phyloP scores from a whole-genome alignment of 1,140 invertebrate genomes.

The Conus ventricosus region DNA sequence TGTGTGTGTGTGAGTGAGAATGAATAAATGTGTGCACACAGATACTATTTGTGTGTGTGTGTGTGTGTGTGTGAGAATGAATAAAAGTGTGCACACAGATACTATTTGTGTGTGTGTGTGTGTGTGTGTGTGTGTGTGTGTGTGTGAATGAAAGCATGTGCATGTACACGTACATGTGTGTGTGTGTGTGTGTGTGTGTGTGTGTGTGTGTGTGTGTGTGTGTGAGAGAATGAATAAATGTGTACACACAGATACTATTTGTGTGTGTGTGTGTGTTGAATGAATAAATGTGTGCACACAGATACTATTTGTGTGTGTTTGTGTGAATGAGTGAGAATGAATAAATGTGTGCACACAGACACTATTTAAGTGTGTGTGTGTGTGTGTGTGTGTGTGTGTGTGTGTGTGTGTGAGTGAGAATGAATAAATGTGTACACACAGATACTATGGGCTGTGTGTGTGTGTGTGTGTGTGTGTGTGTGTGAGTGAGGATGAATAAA shows the following conservation, averaged over 20 bases:
- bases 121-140: not conserved
- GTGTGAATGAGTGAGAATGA: slow-evolving; percentile 1
- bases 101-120: not conserved
- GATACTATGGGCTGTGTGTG: not conserved
- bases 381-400: not conserved
- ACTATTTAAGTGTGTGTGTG: too few species aligned
- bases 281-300: too few species aligned
- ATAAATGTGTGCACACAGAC: not conserved
- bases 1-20: not conserved
- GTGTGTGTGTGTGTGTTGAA: not conserved
- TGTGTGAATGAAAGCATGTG: not conserved
- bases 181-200: slow-evolving; percentile 5
- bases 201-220: not conserved
- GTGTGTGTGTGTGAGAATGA: not conserved
- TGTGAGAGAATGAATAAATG: too few species aligned
- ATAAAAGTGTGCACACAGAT: too few species aligned
- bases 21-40: not conserved
- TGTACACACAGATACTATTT: not conserved
- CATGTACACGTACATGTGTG: not conserved
- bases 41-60: slow-evolving; percentile 3
- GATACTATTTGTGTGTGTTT: not conserved
- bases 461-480: not conserved
- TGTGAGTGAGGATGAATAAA: not conserved
- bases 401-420: not conserved
- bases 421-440: not conserved